Evolutionary conservation across 2,888 invertebrate genomes (phyloP), one percentile per base, ranked within the genome.

Genomic region (Galeruca laticollis): DNA sequence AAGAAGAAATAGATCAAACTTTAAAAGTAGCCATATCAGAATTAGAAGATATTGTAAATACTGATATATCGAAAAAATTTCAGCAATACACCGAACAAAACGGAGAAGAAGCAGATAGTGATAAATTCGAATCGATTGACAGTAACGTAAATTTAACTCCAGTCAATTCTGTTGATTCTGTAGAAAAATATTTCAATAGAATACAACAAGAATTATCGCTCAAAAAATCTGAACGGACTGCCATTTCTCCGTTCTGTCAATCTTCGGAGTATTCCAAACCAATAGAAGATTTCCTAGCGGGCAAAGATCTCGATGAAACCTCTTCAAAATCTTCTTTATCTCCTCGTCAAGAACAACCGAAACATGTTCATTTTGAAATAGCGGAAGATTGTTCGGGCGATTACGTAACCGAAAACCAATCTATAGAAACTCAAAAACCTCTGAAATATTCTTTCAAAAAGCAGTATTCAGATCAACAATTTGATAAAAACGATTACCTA

Each of bases 11-110:
- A 1, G 72, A 73, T 11, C 54, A 72, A 33, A 64, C 62, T 20
- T 47, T 75, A 11, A 18, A 61, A 13, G 72, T 51, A 51, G 72
- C 73, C 15, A 73, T 71, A 47, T 60, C 64, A 6, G 68, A 73
- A 37, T 26, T 75, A 31, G 71, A 75, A 15, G 60, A 62, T 15
- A 68, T 75, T 10, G 71, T 68, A 13, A 71, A 68, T 15, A 54
- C 35, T 40, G 52, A 67, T 13, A 69, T 49, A 54, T 21, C 47
- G 2, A 40, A 61, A 6, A 51, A 57, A 51, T 33, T 57, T 43
- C 40, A 65, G 10, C 8, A 60, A 26, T 21, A 15, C 18, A 15
- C 11, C 18, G 11, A 59, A 13, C 4, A 59, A 60, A 49, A 13
- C 3, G 31, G 49, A 51, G 21, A 61, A 20, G 18, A 33, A 49